phyloP scores from a whole-genome alignment of 2,113 vertebrate species.

The Bufo bufo region DNA sequence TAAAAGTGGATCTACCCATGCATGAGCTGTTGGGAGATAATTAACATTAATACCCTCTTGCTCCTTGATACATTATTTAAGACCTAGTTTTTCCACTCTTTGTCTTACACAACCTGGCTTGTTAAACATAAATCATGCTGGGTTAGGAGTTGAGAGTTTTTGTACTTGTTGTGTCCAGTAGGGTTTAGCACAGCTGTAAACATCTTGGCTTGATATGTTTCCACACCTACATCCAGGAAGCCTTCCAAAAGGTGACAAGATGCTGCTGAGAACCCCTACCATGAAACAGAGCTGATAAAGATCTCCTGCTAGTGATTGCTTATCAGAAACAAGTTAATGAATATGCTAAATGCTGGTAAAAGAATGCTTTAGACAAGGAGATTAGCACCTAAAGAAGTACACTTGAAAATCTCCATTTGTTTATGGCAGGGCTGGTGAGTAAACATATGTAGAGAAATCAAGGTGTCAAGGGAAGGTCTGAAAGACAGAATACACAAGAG shows the following conservation, averaged over 20 bases:
- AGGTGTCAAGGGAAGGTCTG: constrained; percentile 15
- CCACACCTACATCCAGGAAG: constrained; percentile 62
- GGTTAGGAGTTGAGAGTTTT: constrained; percentile 50
- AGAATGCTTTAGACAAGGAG: constrained; percentile 60
- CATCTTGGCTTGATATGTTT: constrained; percentile 60
- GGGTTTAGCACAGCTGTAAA: constrained; percentile 66
- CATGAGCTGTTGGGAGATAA: background rate
- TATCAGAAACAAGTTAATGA: constrained; percentile 68
- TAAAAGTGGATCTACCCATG: background rate
- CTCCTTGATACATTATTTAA: background rate
- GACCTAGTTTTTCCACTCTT: background rate
- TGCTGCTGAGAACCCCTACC: constrained; percentile 65
- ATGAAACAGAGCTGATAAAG: constrained; percentile 63
- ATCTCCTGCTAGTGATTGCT: constrained; percentile 62
- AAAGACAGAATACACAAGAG: background rate
- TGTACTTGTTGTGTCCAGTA: constrained; percentile 58
- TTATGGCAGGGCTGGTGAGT: constrained; percentile 33
- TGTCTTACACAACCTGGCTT: constrained; percentile 21
- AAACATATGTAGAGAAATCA: constrained; percentile 34
- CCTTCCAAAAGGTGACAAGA: constrained; percentile 58
- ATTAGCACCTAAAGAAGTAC: constrained; percentile 29
- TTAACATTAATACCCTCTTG: background rate
- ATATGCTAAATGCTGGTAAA: constrained; percentile 65
- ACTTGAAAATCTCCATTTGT: constrained; percentile 63
- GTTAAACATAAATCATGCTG: constrained; percentile 56